Evolutionary conservation across 1,140 invertebrate species (phyloP).

Genomic region (Calliopsis andreniformis): DNA sequence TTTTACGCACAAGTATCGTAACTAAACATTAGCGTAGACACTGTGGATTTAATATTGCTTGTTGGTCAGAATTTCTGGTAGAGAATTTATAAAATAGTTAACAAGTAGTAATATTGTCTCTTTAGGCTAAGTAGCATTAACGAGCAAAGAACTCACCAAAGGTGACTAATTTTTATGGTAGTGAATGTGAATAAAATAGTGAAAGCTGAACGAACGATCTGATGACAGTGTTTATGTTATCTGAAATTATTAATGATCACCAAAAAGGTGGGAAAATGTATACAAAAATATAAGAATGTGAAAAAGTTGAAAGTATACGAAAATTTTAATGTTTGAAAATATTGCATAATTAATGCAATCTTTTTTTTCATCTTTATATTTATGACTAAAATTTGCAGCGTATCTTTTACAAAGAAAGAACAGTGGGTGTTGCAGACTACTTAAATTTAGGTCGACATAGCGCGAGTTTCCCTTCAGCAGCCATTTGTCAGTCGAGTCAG

Average conservation of each 20-base stretch:
- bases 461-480: neutral
- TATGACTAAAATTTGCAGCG: no score
- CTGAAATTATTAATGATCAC: no score
- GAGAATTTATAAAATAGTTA: neutral
- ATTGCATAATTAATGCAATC: no score
- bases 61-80: neutral
- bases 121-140: conserved; percentile 14
- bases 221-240: conserved; percentile 1
- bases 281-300: no score
- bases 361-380: no score
- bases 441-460: conserved; percentile 11
- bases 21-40: conserved; percentile 18
- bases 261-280: no score
- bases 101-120: neutral
- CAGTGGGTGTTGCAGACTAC: neutral
- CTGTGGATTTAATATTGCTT: conserved; percentile 3
- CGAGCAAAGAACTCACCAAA: neutral
- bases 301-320: no score
- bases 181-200: conserved; percentile 13
- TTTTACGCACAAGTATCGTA: neutral
- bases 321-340: no score
- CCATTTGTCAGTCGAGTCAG: neutral
- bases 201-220: conserved; percentile 37
- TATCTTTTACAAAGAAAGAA: neutral
- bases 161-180: conserved; percentile 16